phyloP scores from a whole-genome alignment of 2,888 invertebrate genomes.

The Danaus chrysippus region DNA sequence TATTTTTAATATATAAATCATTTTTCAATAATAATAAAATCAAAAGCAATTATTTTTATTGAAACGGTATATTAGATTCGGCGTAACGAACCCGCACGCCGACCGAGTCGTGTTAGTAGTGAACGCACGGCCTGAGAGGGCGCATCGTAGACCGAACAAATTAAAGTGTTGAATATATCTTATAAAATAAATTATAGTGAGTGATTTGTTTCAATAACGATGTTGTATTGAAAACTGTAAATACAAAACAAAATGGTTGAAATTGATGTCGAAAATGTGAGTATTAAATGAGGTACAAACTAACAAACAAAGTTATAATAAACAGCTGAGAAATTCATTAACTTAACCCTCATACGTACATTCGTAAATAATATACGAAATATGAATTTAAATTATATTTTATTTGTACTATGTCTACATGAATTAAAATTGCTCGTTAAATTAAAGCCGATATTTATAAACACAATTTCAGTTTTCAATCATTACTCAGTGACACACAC shows the following conservation, averaged over 20 bases:
- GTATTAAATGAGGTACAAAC: not conserved
- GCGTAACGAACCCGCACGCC: conserved; percentile 25
- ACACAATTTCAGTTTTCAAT: too few species aligned
- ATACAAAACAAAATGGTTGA: conserved; percentile 15
- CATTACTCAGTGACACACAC: too few species aligned
- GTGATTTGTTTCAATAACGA: not conserved
- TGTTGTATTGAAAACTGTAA: not conserved
- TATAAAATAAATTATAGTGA: too few species aligned
- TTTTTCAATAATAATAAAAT: not conserved
- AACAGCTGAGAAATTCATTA: too few species aligned
- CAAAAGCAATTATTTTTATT: not conserved
- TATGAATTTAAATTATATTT: too few species aligned
- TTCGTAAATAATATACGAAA: too few species aligned
- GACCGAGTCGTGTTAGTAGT: conserved; percentile 22
- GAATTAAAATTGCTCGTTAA: too few species aligned
- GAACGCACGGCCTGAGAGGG: conserved; percentile 28
- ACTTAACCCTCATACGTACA: too few species aligned
- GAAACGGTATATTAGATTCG: conserved; percentile 15
- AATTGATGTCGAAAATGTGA: conserved; percentile 18
- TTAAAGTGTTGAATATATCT: not conserved
- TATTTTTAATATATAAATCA: conserved; percentile 4
- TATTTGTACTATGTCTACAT: too few species aligned
- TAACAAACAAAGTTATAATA: too few species aligned
- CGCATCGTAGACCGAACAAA: conserved; percentile 45
- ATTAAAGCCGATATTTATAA: too few species aligned